Conservation (phyloP, 2,888 invertebrate genomes). For the Dolomedes plantarius region DNA sequence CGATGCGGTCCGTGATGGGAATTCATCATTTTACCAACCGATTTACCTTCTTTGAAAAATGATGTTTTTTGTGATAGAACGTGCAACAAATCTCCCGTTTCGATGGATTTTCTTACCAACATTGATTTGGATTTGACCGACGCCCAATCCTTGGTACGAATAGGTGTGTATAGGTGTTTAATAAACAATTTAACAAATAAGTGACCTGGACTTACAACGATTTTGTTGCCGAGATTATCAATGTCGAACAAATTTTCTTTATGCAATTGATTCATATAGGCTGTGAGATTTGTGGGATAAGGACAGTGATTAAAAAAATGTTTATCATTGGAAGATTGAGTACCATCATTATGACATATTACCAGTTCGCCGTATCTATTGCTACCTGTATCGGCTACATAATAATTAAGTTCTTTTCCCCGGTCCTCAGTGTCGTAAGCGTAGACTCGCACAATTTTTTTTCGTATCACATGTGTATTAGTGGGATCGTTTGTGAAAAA, state of each 20-base stretch:
- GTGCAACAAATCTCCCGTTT: constrained; percentile 30
- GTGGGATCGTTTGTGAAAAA: constrained; percentile 41
- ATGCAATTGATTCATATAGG: no score
- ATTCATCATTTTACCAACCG: constrained; percentile 34
- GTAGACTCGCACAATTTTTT: constrained; percentile 21
- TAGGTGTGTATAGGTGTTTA: no score
- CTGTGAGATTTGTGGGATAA: no score
- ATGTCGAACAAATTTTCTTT: no score
- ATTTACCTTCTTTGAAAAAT: constrained; percentile 36
- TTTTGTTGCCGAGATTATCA: no score
- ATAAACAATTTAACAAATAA: no score
- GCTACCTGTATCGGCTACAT: background rate
- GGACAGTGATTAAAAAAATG: no score
- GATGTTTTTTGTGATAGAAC: constrained; percentile 40
- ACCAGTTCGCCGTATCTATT: constrained; percentile 18
- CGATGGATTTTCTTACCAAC: constrained; percentile 30
- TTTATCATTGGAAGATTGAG: no score
- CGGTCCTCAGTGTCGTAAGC: constrained; percentile 35
- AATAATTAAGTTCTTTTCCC: constrained; percentile 27
- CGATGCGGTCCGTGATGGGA: constrained; percentile 12
- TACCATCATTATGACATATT: constrained; percentile 20
- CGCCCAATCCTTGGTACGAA: no score
- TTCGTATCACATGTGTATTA: constrained; percentile 24
- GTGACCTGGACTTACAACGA: no score
- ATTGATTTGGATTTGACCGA: no score